phyloP scores from a whole-genome alignment of 2,888 invertebrate species.

The Syritta pipiens region DNA sequence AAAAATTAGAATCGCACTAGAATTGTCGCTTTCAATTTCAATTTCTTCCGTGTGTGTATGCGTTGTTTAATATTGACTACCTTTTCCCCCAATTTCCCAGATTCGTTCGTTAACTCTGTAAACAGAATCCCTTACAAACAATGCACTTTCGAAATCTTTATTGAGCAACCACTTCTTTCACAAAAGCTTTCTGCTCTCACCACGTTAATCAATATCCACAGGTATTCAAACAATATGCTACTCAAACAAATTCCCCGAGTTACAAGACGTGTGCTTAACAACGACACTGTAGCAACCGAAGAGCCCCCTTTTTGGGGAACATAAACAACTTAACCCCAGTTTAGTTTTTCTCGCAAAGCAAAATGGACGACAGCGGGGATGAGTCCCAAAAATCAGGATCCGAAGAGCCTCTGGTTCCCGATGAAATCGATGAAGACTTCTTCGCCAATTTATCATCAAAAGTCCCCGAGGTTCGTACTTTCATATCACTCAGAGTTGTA shows the following conservation, averaged over 20 bases:
- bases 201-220: slow-evolving; percentile 39
- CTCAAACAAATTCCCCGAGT: neutral
- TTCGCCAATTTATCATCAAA: slow-evolving; percentile 74
- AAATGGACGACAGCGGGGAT: slow-evolving; percentile 64
- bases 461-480: slow-evolving; percentile 73
- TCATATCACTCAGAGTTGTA: too few species aligned
- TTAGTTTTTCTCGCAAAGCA: neutral
- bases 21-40: too few species aligned
- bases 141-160: too few species aligned
- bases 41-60: too few species aligned
- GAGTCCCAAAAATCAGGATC: slow-evolving; percentile 77
- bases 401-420: slow-evolving; percentile 78
- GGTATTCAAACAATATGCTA: slow-evolving; percentile 36
- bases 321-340: neutral
- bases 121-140: too few species aligned
- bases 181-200: neutral
- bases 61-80: too few species aligned
- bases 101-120: too few species aligned
- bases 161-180: too few species aligned
- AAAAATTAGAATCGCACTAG: too few species aligned
- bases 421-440: slow-evolving; percentile 78
- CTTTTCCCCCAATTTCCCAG: too few species aligned
- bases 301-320: neutral
- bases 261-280: neutral
- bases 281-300: neutral